Evolutionary conservation across 2,113 vertebrate genomes (phyloP).

Genomic region (Regulus satrapa): DNA sequence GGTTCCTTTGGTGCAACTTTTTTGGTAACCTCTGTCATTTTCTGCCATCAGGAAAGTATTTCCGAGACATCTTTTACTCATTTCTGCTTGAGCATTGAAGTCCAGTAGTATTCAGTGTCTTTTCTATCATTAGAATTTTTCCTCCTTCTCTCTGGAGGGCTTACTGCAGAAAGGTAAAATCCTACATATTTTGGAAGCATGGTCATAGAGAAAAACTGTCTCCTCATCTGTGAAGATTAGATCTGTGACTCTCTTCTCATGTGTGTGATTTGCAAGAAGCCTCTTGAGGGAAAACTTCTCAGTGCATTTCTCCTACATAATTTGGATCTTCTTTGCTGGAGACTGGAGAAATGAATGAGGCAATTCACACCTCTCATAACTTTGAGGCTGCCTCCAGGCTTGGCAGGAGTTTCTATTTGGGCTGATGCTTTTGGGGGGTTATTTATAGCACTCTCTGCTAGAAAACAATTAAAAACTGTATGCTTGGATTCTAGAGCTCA

Average conservation of each 20-base stretch:
- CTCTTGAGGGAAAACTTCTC: not conserved
- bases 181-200: not conserved
- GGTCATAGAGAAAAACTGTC: not conserved
- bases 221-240: not conserved
- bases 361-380: not conserved
- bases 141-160: not conserved
- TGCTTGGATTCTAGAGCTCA: not conserved
- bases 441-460: not conserved
- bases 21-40: not conserved
- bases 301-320: not conserved
- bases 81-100: not conserved
- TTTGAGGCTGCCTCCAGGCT: not conserved
- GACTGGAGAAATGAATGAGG: not conserved
- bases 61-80: not conserved
- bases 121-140: not conserved
- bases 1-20: not conserved
- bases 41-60: not conserved
- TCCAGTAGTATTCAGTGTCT: not conserved
- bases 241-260: not conserved
- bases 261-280: not conserved
- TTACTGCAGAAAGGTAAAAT: not conserved
- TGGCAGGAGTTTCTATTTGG: not conserved
- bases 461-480: not conserved
- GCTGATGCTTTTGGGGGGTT: not conserved
- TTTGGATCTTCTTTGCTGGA: not conserved